Evolutionary conservation across 2,888 invertebrate species (phyloP), one percentile per base, ranked within the genome.

Genomic region (Sussaba pulchella): DNA sequence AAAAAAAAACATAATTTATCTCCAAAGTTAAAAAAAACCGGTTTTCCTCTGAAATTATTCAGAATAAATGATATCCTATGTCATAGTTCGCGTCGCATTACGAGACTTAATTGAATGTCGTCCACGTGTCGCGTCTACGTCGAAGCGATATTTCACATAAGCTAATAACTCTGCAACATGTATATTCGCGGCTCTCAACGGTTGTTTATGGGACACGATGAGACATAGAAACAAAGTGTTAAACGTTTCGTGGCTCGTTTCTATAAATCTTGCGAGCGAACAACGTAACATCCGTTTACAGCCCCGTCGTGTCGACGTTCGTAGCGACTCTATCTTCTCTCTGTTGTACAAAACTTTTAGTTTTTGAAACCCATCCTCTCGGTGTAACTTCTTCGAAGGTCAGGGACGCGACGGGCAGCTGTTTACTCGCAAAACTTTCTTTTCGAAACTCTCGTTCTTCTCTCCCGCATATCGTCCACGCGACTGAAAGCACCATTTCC

Each of bases 341-440:
- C 66, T 52, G 73, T 77, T 78, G 77, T 74, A 45, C 77, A 31
- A 81, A 81, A 81, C 73, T 81, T 81, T 78, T 45, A 78, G 73
- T 78, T 71, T 50, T 64, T 59, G 70, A 78, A n/a, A n/a, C 70
- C 77, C 66, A 81, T 74, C 70, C 52, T 52, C 47, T 89, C 89
- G 89, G 88, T 89, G 83, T 84, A 83, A 86, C 86, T 85, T 81
- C 73, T 61, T 73, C 77, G 78, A 81, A 81, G 81, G 81, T 81
- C 81, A 81, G 64, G 81, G 81, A 59, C 81, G 31, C 31, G 31
- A 31, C 6, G 74, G 81, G 74, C 81, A 81, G 81, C 81, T 81
- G 81, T 81, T 81, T 81, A 78, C 81, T 81, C 80, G 80, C 59
- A 39, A 89, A 89, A 89, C 87, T 89, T 88, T 89, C 87, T 82